phyloP scores from a whole-genome alignment of 2,113 vertebrate species.

The Phoxinus phoxinus region DNA sequence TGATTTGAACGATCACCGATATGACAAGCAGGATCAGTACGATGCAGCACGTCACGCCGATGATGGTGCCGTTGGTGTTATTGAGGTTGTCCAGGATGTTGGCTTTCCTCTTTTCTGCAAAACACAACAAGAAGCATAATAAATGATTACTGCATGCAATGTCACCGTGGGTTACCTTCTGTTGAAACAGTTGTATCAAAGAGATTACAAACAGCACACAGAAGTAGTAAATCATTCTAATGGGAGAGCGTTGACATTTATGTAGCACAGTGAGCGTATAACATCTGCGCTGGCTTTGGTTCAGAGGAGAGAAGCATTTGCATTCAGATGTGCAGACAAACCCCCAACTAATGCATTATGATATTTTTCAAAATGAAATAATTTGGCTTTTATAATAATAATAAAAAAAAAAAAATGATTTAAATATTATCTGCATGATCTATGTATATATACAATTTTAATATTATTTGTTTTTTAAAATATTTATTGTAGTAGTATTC shows the following conservation, averaged over 20 bases:
- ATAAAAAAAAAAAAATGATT: too few species aligned
- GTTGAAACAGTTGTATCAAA: conserved; percentile 31
- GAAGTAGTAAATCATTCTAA: conserved; percentile 50
- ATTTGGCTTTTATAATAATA: conserved; percentile 5
- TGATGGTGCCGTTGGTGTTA: conserved; percentile 95
- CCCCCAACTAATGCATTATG: neutral
- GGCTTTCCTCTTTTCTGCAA: conserved; percentile 91
- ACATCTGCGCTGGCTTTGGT: conserved; percentile 41
- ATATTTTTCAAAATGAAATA: neutral
- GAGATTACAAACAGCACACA: conserved; percentile 33
- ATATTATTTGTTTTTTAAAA: neutral
- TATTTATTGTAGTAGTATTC: neutral
- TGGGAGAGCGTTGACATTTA: conserved; percentile 50
- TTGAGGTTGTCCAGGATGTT: conserved; percentile 97
- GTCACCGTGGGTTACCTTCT: neutral
- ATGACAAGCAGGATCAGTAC: conserved; percentile 94
- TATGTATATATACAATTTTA: neutral
- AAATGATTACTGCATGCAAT: neutral
- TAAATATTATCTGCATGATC: neutral
- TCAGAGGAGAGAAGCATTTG: conserved; percentile 8
- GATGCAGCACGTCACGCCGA: conserved; percentile 95
- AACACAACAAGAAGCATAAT: conserved; percentile 42
- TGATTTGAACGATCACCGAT: conserved; percentile 96
- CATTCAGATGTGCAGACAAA: conserved; percentile 48
- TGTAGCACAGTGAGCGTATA: conserved; percentile 7